Evolutionary conservation across 1,140 invertebrate genomes (phyloP).

Genomic region (Papilio helenus): DNA sequence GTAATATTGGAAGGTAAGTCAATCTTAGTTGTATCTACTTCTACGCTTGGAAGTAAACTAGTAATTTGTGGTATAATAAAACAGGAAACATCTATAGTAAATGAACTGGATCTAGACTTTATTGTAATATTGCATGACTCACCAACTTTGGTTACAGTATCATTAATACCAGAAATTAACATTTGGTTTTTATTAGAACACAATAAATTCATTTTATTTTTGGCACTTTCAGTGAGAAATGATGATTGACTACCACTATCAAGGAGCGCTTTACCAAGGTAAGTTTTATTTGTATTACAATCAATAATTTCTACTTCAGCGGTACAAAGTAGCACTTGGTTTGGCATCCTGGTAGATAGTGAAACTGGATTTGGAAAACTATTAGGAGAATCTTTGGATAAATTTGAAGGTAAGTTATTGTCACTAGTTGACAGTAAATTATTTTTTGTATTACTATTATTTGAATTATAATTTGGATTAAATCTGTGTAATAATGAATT

Average conservation of each 20-base stretch:
- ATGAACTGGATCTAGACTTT: neutral
- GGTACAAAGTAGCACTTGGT: neutral
- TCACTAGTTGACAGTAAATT: neutral
- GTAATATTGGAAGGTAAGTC: conserved; percentile 5
- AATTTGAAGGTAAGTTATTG: conserved; percentile 4
- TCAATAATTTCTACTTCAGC: too few relatives aligned
- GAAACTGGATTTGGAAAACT: conserved; percentile 3
- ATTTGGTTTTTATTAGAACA: conserved; percentile 3
- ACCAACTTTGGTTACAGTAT: conserved; percentile 4
- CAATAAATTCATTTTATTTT: conserved; percentile 28
- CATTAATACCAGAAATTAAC: conserved; percentile 12
- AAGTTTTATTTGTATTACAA: too few relatives aligned
- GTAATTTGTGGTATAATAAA: conserved; percentile 19
- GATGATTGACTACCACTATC: conserved; percentile 37
- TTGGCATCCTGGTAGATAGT: neutral
- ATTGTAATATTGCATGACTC: neutral
- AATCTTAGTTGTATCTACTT: conserved; percentile 11
- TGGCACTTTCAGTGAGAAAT: conserved; percentile 25
- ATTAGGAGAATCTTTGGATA: neutral
- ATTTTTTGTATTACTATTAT: conserved; percentile 14
- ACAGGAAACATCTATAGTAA: neutral
- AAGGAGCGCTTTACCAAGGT: conserved; percentile 11
- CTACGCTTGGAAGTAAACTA: conserved; percentile 7
- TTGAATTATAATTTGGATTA: conserved; percentile 28
- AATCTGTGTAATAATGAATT: conserved; percentile 36